Base-by-base conservation (phyloP, 1,140 invertebrate species). In the Batillaria attramentaria region DNA sequence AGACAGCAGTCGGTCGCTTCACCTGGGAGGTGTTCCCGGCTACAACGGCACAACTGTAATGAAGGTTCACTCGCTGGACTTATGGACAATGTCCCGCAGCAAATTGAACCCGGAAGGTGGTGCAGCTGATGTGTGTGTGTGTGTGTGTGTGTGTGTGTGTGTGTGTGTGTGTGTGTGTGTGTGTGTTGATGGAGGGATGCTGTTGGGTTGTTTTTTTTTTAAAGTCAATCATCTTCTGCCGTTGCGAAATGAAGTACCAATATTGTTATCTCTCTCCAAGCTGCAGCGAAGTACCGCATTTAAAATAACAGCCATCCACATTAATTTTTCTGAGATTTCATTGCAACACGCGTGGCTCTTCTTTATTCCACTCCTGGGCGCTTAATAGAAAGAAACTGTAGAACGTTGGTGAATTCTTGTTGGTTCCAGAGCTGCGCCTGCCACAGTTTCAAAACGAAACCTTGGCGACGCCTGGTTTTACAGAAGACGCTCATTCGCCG, bases 111-210 rank as follows among this genome's bases (percentile, higher is more conserved):
- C n/a, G n/a, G n/a, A n/a, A n/a, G n/a, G 46, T 50, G 46, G 10
- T 50, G 24, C 57, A 5, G 57, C 5, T 24, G 24, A 0, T 65
- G 28, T 65, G 28, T 65, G 62, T 65, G 28, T 65, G 62, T 65
- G 3, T 65, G 62, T 65, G 0, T 65, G 62, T 65, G 31, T 33
- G 62, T 65, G 8, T 65, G 62, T 65, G 8, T 65, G 62, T 65
- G 4, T 65, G 62, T 65, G 2, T 65, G 46, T 50, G 46, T 50
- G 46, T 50, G 46, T 50, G 46, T 24, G 46, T 50, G 46, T 50
- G 46, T 24, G 10, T 50, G 10, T 50, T 50, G 46, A 50, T 50
- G 24, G 10, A 24, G 46, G 46, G 10, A 50, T 10, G 24, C 24
- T 10, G 16, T 62, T 31, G n/a, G 16, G 1, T 31, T 62, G 16